Evolutionary conservation across 2,113 vertebrate species (phyloP).

Genomic region (Charina bottae): DNA sequence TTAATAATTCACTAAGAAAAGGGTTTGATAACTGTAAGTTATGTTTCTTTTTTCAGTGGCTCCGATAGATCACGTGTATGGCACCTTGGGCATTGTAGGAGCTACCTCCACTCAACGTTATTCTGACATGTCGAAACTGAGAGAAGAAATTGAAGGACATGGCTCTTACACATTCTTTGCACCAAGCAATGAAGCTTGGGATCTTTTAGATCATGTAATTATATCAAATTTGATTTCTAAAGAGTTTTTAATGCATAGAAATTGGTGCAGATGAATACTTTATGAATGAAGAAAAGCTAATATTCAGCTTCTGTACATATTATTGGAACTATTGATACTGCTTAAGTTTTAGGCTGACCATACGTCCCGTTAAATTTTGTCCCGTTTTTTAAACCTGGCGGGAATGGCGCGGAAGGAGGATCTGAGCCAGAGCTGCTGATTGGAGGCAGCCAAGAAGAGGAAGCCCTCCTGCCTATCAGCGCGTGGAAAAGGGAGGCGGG

Average conservation of each 20-base stretch:
- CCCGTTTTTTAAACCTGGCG: too few relatives aligned
- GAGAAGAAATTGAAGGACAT: constrained; percentile 88
- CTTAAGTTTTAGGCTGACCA: too few relatives aligned
- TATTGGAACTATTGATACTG: neutral
- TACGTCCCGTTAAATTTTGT: too few relatives aligned
- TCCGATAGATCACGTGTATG: constrained; percentile 93
- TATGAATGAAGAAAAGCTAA: neutral
- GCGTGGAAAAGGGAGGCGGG: too few relatives aligned
- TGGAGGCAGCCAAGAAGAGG: too few relatives aligned
- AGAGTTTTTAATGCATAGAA: neutral
- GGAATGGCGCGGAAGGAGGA: too few relatives aligned
- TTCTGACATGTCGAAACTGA: constrained; percentile 85
- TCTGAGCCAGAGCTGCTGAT: too few relatives aligned
- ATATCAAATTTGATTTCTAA: neutral
- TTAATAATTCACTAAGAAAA: neutral
- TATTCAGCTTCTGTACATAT: neutral
- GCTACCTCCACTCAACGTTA: constrained; percentile 86
- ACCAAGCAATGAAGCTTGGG: constrained; percentile 96
- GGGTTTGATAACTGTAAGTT: neutral
- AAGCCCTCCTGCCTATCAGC: too few relatives aligned
- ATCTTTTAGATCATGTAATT: constrained; percentile 85
- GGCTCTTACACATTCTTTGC: constrained; percentile 95
- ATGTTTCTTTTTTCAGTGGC: constrained; percentile 77
- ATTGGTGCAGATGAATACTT: neutral
- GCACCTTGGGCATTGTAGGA: constrained; percentile 87